Percentiles rank a stretch among this genome's conserved stretches.
phyloP scores from a whole-genome alignment of 2,888 invertebrate species.

The Penaeus monodon region DNA sequence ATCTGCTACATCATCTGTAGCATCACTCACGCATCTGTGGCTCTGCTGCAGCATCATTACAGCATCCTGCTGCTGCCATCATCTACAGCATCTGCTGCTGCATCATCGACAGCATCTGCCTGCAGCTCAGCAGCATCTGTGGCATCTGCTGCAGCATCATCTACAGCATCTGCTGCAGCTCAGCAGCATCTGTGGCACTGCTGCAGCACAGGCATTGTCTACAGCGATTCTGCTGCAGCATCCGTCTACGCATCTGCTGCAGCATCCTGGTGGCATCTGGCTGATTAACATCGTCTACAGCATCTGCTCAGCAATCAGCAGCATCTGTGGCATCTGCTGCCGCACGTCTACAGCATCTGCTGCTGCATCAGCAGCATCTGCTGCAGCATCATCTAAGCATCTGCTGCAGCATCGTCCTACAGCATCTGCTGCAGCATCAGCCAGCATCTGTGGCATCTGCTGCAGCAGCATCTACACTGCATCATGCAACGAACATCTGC shows the following conservation, averaged over 20 bases:
- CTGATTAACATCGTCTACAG: constrained; percentile 7
- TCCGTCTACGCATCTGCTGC: neutral
- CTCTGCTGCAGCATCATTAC: constrained; percentile 7
- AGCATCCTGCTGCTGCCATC: neutral
- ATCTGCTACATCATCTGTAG: neutral
- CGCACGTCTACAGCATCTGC: neutral
- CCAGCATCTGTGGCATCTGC: neutral
- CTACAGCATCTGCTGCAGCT: constrained; percentile 1
- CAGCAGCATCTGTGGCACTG: constrained; percentile 10
- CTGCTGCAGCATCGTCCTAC: neutral
- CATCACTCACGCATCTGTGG: neutral
- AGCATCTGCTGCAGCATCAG: constrained; percentile 9
- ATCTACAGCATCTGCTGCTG: neutral
- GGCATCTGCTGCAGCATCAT: constrained; percentile 6
- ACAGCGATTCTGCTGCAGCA: constrained; percentile 19
- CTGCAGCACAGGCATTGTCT: constrained; percentile 3
- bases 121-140: neutral
- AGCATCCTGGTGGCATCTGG: constrained; percentile 7
- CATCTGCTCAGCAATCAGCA: neutral
- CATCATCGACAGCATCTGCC: constrained; percentile 1
- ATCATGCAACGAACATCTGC: neutral
- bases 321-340: constrained; percentile 12
- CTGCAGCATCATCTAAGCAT: neutral
- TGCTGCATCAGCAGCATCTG: neutral
- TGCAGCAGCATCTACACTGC: constrained; percentile 5